These are phyloP conservation scores for Hydrocynus forskahlii DNA, from an alignment of 2,797 vertebrate species.

Conservation along the genomic window DNA sequence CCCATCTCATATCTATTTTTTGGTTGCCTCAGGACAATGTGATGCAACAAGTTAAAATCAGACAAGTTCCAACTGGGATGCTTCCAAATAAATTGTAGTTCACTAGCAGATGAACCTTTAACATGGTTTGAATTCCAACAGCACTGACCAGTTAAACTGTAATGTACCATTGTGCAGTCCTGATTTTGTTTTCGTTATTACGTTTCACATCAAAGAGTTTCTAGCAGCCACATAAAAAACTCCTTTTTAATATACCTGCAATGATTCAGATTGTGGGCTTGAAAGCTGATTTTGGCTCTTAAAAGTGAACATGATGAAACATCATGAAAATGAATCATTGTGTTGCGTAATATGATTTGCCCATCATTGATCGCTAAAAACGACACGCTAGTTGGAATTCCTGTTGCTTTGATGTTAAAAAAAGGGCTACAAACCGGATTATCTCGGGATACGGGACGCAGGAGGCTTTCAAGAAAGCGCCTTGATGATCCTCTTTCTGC, in stretches of 20 bases:
- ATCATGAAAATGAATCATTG: constrained; percentile 40
- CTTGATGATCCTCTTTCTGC: background rate
- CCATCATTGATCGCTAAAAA: constrained; percentile 27
- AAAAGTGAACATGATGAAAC: constrained; percentile 49
- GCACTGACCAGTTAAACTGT: too few species aligned
- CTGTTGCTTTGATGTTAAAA: constrained; percentile 44
- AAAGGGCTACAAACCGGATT: constrained; percentile 47
- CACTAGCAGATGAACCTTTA: background rate
- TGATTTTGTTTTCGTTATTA: too few species aligned
- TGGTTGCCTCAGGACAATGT: background rate
- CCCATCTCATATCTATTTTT: background rate
- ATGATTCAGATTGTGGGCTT: constrained; percentile 5
- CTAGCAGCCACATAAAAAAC: background rate
- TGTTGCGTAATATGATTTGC: constrained; percentile 24
- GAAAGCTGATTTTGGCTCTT: constrained; percentile 12
- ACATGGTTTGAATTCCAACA: too few species aligned
- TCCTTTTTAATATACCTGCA: background rate
- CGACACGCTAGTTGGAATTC: constrained; percentile 16
- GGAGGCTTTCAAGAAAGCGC: constrained; percentile 18
- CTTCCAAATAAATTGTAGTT: too few species aligned
- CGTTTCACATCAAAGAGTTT: background rate
- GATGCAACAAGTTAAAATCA: background rate
- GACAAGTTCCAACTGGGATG: too few species aligned
- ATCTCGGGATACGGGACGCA: constrained; percentile 6
- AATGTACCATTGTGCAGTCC: too few species aligned